Evolutionary conservation across 2,888 invertebrate species (phyloP), one percentile per base, ranked within the genome.

Genomic region (Scaptomyza tumidula): DNA sequence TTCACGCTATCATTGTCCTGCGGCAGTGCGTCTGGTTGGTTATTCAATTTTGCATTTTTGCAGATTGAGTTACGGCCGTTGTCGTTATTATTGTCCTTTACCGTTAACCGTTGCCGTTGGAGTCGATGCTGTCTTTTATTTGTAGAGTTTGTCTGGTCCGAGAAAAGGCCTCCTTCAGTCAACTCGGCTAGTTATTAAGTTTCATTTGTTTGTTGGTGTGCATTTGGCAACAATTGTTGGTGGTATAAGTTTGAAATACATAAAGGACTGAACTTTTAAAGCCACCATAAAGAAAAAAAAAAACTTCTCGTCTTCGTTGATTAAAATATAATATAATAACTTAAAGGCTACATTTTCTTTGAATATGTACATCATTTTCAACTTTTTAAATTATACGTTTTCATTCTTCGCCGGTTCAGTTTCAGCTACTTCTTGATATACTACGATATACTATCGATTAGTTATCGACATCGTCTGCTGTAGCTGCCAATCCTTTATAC

Each of bases 41-140:
- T 65, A 62, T 61, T 67, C 59, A 64, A 65, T 69, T 80, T 78
- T 70, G 57, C 65, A 75, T 76, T 69, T 81, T 69, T 71, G 44
- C 79, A 72, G 87, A 83, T 85, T 79, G 87, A 72, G 82, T 86
- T 76, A 75, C 86, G 76, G 50, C 63, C 60, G 71, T 45, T 67
- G 53, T 39, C 68, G 43, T 19, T 35, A 10, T 35, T 50, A 10
- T 43, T 66, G 75, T 75, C 11, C 48, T 10, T 24, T 19, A 29
- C 33, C 39, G 54, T 33, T 54, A 39, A 16, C 65, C 9, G 16
- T 41, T 16, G 19, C 33, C 49, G 48, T 44, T 45, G 46, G 16
- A 44, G 39, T 55, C 71, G 33, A 43, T 60, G 65, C 66, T 63
- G 65, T 57, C 43, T 11, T 43, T 43, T 16, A n/a, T 37, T 37